Evolutionary conservation across 2,888 invertebrate genomes (phyloP).

Genomic region (Pachydiplax longipennis): DNA sequence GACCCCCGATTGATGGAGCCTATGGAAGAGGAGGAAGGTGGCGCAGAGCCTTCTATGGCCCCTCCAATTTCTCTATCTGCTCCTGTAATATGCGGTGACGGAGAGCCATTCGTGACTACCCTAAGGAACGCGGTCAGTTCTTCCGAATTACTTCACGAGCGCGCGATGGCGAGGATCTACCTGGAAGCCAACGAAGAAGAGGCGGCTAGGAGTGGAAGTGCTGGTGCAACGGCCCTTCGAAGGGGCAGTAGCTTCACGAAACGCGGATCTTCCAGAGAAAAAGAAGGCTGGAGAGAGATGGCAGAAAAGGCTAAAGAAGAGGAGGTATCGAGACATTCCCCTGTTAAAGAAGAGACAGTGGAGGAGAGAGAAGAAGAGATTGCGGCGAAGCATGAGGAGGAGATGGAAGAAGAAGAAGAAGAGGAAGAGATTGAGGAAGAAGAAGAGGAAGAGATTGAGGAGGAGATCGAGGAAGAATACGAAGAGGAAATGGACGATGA

Average conservation of each 20-base stretch:
- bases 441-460: slow-evolving; percentile 10
- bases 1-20: background rate
- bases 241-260: background rate
- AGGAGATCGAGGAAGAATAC: background rate
- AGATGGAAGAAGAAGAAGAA: slow-evolving; percentile 2
- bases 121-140: slow-evolving; percentile 81
- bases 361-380: background rate
- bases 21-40: slow-evolving; percentile 47
- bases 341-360: background rate
- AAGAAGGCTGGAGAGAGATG: background rate
- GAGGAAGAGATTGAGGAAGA: background rate
- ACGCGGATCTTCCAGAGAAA: background rate
- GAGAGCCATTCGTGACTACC: slow-evolving; percentile 64
- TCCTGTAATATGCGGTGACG: slow-evolving; percentile 71
- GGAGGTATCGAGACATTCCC: background rate
- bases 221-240: background rate
- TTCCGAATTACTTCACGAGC: slow-evolving; percentile 81
- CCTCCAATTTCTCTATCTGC: slow-evolving; percentile 84
- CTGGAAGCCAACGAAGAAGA: slow-evolving; percentile 79
- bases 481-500: slow-evolving; percentile 21
- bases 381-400: background rate
- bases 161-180: slow-evolving; percentile 82
- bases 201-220: slow-evolving; percentile 56
- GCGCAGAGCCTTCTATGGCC: slow-evolving; percentile 66
- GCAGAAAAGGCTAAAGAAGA: background rate